Conservation (phyloP, 2,888 invertebrate genomes). For the Nowickia ferox region DNA sequence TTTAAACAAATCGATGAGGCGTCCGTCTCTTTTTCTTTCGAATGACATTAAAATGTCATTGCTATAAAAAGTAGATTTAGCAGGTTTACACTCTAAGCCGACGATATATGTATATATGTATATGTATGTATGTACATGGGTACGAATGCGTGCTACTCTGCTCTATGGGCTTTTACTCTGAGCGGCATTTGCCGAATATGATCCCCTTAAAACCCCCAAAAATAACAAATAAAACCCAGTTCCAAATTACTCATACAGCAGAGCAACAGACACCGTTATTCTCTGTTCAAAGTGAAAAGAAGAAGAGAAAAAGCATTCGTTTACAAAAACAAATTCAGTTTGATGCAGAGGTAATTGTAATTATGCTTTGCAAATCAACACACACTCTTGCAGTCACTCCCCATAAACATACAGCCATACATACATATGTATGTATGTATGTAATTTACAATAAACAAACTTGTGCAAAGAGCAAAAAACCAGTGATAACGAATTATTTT, state of each 20-base stretch:
- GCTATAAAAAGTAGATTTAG: too few relatives aligned
- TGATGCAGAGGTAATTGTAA: slow-evolving; percentile 54
- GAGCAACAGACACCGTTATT: slow-evolving; percentile 39
- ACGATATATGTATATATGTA: not conserved
- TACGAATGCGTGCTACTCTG: not conserved
- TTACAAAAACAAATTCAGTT: slow-evolving; percentile 50
- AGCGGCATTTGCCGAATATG: slow-evolving; percentile 37
- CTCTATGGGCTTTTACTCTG: slow-evolving; percentile 23
- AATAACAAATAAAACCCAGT: slow-evolving; percentile 44
- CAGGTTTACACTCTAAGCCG: too few relatives aligned
- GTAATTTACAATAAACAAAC: not conserved
- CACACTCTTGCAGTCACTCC: slow-evolving; percentile 18
- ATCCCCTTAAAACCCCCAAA: slow-evolving; percentile 61
- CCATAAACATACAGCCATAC: slow-evolving; percentile 13
- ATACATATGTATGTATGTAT: not conserved
- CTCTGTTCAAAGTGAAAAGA: slow-evolving; percentile 26
- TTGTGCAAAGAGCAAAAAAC: not conserved
- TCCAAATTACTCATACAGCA: slow-evolving; percentile 34
- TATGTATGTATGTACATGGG: not conserved
- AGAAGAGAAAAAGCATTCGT: slow-evolving; percentile 50
- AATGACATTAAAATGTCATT: too few relatives aligned
- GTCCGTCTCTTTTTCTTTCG: too few relatives aligned
- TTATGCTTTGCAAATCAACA: slow-evolving; percentile 52
- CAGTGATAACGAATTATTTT: not conserved
- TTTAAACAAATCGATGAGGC: too few relatives aligned